phyloP scores from a whole-genome alignment of 64 coral and sea anemone species.

The Actinia tenebrosa region DNA sequence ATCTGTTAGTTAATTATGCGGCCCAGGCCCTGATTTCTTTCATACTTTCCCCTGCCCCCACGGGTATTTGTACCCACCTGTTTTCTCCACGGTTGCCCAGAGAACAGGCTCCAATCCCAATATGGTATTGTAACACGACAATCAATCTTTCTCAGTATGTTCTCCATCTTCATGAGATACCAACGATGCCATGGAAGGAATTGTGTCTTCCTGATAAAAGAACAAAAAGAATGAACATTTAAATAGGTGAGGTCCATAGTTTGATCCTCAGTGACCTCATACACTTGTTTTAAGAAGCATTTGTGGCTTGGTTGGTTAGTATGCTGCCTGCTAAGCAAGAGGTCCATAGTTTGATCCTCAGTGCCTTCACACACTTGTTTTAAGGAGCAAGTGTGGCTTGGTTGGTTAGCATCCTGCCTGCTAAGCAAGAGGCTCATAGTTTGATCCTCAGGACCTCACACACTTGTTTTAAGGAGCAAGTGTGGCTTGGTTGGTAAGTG shows the following conservation, averaged over 20 bases:
- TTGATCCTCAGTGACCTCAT: no score
- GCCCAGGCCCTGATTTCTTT: background rate
- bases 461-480: no score
- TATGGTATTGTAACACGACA: slow-evolving; percentile 46
- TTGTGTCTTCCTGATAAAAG: slow-evolving; percentile 19
- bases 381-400: no score
- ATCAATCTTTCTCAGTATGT: slow-evolving; percentile 36
- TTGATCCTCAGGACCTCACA: no score
- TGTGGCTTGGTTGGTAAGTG: no score
- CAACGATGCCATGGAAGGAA: slow-evolving; percentile 63
- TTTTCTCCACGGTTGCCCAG: slow-evolving; percentile 50
- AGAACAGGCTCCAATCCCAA: slow-evolving; percentile 58
- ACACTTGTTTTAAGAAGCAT: background rate
- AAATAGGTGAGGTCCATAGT: slow-evolving; percentile 5
- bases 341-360: no score
- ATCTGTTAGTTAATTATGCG: background rate
- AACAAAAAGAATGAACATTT: background rate
- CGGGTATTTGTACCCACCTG: slow-evolving; percentile 5
- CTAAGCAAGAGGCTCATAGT: no score
- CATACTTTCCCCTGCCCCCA: background rate
- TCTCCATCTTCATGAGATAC: slow-evolving; percentile 55
- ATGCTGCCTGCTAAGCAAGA: no score
- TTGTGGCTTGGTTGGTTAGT: no score
- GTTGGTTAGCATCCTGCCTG: no score
- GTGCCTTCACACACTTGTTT: no score